Base-by-base conservation (phyloP, 2,888 invertebrate genomes). In the Cinara cedri region DNA sequence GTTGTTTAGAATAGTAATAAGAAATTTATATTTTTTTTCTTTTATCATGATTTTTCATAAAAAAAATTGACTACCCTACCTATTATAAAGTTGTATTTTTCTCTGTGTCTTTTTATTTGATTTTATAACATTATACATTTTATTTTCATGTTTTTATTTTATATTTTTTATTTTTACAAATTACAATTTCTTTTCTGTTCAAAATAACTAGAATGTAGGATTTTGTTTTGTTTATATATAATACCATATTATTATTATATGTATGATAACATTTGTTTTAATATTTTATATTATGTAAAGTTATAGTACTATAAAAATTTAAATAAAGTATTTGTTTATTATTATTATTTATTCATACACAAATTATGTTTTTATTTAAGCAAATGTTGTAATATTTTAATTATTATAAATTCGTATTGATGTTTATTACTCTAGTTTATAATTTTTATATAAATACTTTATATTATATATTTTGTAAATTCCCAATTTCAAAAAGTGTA, bases 251-350 rank as follows among this genome's bases (percentile, higher is more conserved):
- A n/a, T n/a, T n/a, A 62, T 49, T 46, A 14, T 26, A 62, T 63
- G 3, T n/a, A n/a, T 44, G n/a, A 63, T 63, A 44, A n/a, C n/a
- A 19, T 62, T 4, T 62, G 6, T 9, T 34, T 6, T 11, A 4
- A 26, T 9, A 34, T 51, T 16, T 55, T 70, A 42, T 70, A 14
- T 49, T 65, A 63, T 42, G 44, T 54, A 75, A 55, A 16, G 44
- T 75, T 55, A 26, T 75, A 65, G 75, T 75, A 65, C 75, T 65
- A 75, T 75, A 66, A 75, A 75, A 21, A 74, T 62, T 34, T 4
- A 4, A 34, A 34, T 4, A 34, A 34, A 34, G 6, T 34, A 34
- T 34, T 34, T 34, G 34, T 34, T 34, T 34, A 34, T 34, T 34
- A 34, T 34, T 34, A 34, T 34, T 34, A n/a, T n/a, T n/a, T n/a